Evolutionary conservation across 2,797 vertebrate species (phyloP).

Genomic region (Melanotaenia parkinsoni): DNA sequence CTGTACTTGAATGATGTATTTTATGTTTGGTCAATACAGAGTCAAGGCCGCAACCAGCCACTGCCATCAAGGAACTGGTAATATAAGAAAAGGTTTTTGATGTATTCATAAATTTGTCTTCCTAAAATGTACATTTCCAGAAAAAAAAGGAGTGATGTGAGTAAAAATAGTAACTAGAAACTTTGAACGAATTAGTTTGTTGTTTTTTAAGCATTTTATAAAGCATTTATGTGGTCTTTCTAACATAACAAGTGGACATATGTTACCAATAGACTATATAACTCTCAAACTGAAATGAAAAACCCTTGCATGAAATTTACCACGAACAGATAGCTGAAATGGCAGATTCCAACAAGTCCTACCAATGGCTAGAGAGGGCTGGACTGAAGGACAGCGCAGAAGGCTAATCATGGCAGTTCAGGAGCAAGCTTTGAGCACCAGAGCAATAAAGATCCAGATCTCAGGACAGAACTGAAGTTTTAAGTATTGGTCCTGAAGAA

Average conservation of each 20-base stretch:
- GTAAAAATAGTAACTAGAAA: background rate
- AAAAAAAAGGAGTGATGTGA: background rate
- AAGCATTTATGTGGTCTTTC: background rate
- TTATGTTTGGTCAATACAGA: conserved; percentile 44
- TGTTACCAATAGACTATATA: background rate
- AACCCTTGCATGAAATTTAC: too few relatives aligned
- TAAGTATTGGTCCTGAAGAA: too few relatives aligned
- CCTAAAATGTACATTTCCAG: conserved; percentile 1
- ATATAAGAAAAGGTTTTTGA: background rate
- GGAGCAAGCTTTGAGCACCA: too few relatives aligned
- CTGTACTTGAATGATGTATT: conserved; percentile 51
- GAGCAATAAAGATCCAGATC: too few relatives aligned
- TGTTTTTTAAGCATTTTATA: background rate
- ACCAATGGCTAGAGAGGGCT: too few relatives aligned
- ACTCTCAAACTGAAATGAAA: background rate
- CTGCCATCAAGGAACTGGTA: conserved; percentile 38
- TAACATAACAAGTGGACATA: background rate
- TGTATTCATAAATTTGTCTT: conserved; percentile 23
- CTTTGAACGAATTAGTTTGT: background rate
- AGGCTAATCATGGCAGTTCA: too few relatives aligned
- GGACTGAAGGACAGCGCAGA: too few relatives aligned
- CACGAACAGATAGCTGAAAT: too few relatives aligned
- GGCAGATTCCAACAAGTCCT: too few relatives aligned
- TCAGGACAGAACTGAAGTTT: too few relatives aligned
- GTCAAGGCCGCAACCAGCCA: conserved; percentile 42